Percentiles rank a stretch among this genome's conserved stretches.
phyloP scores from a whole-genome alignment of 2,113 vertebrate genomes.

The Gymnocephalus cernua region DNA sequence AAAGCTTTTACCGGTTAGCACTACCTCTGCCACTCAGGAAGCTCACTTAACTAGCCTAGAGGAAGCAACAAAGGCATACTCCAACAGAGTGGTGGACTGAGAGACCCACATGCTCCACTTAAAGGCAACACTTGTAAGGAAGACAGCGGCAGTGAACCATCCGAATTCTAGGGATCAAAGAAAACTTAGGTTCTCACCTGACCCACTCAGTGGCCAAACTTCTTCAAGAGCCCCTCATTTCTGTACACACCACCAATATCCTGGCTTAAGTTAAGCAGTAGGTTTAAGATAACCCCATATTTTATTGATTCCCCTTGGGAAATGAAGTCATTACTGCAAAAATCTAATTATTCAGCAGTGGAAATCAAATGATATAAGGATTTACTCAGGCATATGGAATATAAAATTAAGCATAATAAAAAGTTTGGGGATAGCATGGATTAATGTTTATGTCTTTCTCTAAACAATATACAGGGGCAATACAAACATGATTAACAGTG shows the following conservation, averaged over 20 bases:
- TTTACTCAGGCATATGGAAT: not conserved
- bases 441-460: not conserved
- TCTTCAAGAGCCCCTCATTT: not conserved
- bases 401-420: not conserved
- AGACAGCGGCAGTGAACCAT: not conserved
- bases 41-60: not conserved
- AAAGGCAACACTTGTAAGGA: not conserved
- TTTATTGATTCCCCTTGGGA: not conserved
- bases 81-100: too few relatives aligned
- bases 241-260: not conserved
- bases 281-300: not conserved
- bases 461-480: not conserved
- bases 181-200: not conserved
- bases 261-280: not conserved
- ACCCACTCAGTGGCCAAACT: not conserved
- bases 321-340: not conserved
- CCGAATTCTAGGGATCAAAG: not conserved
- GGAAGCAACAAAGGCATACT: not conserved
- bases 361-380: not conserved
- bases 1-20: too few relatives aligned
- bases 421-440: not conserved
- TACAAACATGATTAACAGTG: constrained; percentile 1
- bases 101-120: not conserved
- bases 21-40: too few relatives aligned
- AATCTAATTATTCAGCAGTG: not conserved